phyloP scores from a whole-genome alignment of 2,113 vertebrate species.

The Gambusia affinis region DNA sequence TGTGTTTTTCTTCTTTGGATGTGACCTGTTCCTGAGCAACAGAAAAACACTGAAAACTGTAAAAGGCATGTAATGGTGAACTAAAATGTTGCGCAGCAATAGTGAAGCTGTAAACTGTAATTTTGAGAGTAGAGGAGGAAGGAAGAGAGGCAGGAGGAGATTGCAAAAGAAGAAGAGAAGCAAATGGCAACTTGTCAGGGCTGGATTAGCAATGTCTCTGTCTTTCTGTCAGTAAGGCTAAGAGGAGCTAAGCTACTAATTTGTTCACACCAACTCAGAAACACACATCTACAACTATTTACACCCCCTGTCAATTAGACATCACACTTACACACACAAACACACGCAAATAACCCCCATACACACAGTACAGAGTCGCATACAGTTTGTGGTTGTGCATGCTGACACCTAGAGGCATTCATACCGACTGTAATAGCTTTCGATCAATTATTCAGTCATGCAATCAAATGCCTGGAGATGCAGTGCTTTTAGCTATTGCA shows the following conservation, averaged over 20 bases:
- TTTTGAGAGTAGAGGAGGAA: conserved; percentile 23
- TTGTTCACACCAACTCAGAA: conserved; percentile 42
- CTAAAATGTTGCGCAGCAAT: conserved; percentile 10
- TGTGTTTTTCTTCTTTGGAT: neutral
- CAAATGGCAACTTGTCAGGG: conserved; percentile 64
- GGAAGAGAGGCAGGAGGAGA: neutral
- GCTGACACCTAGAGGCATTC: conserved; percentile 53
- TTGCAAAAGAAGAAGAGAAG: conserved; percentile 3
- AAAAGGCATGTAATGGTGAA: conserved; percentile 2
- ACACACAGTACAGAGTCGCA: neutral
- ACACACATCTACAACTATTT: conserved; percentile 21
- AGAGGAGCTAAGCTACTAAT: conserved; percentile 69
- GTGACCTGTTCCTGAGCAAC: neutral
- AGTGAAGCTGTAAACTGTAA: conserved; percentile 34
- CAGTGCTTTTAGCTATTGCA: conserved; percentile 46
- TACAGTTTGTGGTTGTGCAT: neutral
- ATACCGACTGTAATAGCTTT: conserved; percentile 46
- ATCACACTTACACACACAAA: neutral
- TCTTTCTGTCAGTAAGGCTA: conserved; percentile 67
- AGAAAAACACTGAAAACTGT: neutral
- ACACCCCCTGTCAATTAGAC: conserved; percentile 10
- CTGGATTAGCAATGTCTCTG: conserved; percentile 72
- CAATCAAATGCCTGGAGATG: conserved; percentile 57
- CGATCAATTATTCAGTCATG: conserved; percentile 63
- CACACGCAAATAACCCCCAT: neutral